Base-by-base conservation (phyloP, 2,888 invertebrate genomes). In the Amiota mariae region DNA sequence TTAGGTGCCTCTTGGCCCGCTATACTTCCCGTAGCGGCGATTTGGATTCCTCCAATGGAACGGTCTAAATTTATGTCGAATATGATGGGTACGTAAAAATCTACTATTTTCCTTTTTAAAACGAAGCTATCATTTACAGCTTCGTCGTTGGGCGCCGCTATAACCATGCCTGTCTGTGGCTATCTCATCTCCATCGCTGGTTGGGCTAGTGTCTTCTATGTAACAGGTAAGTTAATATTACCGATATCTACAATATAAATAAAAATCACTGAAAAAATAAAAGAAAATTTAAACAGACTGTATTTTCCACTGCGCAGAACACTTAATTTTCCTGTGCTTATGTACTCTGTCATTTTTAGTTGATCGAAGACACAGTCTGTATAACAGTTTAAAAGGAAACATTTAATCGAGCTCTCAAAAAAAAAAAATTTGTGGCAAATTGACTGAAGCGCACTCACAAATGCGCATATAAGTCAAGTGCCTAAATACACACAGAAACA, bases 31-130 rank as follows among this genome's bases (percentile, higher is more conserved):
- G 94, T 98, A 93, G 96, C 97, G 56, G 96, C 97, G 9, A 94
- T 94, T 78, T 98, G 98, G 98, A 96, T 98, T 75, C 98, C 98
- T 9, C 97, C 97, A 12, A 93, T 95, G 92, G 98, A 98, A 88
- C 93, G 98, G 79, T 96, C 97, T 61, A 96, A 97, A 89, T 96
- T 98, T 89, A 96, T 97, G 89, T 95, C 97, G 10, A 95, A 96
- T 85, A 96, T 96, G 95, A 95, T 96, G 95, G 96, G 94, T 94
- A 89, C 91, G 85, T 81, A 8, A 4, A 47, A 46, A n/a, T 20
- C 10, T 59, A 12, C 59, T 71, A 1, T 71, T 54, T 24, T 66
- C 10, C 10, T 68, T 13, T 70, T 57, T n/a, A 12, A 46, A 46
- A 18, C 54, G 15, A n/a, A 12, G 24, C 24, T 24, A 24, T 24